Percentiles rank a stretch among this genome's conserved stretches.
These are phyloP conservation scores for Seriola rivoliana DNA, from an alignment of 2,113 vertebrate genomes.

Conservation along the genomic window DNA sequence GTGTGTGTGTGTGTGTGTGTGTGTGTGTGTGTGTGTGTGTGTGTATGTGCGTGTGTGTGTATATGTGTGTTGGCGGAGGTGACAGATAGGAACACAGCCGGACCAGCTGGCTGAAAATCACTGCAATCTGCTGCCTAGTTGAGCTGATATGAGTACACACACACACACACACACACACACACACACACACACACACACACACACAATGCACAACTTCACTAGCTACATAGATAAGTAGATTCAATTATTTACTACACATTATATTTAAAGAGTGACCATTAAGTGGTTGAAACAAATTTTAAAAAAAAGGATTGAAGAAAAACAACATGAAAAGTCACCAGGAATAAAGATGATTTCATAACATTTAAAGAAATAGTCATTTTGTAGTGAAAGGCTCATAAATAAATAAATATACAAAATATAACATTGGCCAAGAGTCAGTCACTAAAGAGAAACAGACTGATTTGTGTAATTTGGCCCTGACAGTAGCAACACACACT, in stretches of 20 bases:
- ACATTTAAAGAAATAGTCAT: background rate
- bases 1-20: background rate
- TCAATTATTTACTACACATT: constrained; percentile 37
- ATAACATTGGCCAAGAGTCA: background rate
- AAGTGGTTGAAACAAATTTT: background rate
- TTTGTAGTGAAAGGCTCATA: background rate
- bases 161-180: constrained; percentile 21
- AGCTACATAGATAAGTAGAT: constrained; percentile 40
- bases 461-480: constrained; percentile 24
- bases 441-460: background rate
- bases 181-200: constrained; percentile 23
- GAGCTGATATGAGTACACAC: constrained; percentile 22
- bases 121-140: constrained; percentile 75
- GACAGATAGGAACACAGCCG: constrained; percentile 66
- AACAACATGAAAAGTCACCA: background rate
- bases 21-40: constrained; percentile 36
- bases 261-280: constrained; percentile 8
- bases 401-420: background rate
- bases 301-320: background rate
- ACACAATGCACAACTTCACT: background rate
- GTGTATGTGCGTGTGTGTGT: constrained; percentile 7
- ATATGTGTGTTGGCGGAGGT: constrained; percentile 36
- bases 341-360: background rate
- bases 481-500: constrained; percentile 7
- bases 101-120: constrained; percentile 79